Percentiles rank a stretch among this genome's conserved stretches.
phyloP scores from a whole-genome alignment of 2,888 invertebrate genomes.

The Drosophila lutescens region DNA sequence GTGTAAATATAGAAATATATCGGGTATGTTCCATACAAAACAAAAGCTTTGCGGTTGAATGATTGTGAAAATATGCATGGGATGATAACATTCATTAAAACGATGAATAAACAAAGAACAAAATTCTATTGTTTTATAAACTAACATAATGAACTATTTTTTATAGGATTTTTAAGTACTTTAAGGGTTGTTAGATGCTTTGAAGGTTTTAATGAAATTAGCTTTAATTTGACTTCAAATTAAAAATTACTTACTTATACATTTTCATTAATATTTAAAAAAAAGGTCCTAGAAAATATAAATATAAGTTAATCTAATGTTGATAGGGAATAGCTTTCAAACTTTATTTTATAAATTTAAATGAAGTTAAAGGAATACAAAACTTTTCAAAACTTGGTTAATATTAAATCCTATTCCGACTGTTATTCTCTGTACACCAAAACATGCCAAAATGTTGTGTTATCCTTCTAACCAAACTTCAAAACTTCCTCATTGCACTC shows the following conservation, averaged over 20 bases:
- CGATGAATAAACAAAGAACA: background rate
- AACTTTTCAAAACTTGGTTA: too few species aligned
- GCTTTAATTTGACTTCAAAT: too few species aligned
- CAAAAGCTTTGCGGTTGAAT: slow-evolving; percentile 23
- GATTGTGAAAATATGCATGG: slow-evolving; percentile 15
- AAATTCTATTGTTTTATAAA: background rate
- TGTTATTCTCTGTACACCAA: background rate
- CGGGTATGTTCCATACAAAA: slow-evolving; percentile 1
- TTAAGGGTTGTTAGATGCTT: too few species aligned
- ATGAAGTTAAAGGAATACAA: too few species aligned
- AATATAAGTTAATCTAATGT: too few species aligned
- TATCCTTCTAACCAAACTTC: slow-evolving; percentile 5
- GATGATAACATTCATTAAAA: slow-evolving; percentile 11
- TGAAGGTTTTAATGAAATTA: too few species aligned
- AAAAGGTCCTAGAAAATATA: too few species aligned
- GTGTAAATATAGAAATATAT: background rate
- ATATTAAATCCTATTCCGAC: background rate
- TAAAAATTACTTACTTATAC: too few species aligned
- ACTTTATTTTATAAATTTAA: too few species aligned
- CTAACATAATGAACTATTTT: background rate
- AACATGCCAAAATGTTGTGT: background rate
- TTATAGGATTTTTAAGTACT: background rate
- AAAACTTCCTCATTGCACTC: slow-evolving; percentile 17
- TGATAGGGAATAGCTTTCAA: too few species aligned
- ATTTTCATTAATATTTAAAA: too few species aligned